Conservation (phyloP, 1,140 invertebrate genomes). For the Aphelinus atriplicis region DNA sequence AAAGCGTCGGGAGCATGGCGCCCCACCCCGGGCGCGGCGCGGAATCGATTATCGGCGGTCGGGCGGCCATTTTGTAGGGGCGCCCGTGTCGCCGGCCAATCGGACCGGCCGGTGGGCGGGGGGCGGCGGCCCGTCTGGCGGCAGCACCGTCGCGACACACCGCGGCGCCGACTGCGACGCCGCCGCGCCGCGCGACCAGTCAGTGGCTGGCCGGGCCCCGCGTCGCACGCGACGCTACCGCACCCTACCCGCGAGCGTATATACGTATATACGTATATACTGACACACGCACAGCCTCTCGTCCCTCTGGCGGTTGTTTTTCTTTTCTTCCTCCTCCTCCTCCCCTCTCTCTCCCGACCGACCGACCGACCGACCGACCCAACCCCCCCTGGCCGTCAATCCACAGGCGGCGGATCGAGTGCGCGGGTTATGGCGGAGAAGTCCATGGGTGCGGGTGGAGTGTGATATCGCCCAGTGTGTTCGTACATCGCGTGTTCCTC, state of each 20-base stretch:
- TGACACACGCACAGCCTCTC: background rate
- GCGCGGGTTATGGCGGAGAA: too few species aligned
- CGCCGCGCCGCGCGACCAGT: conserved; percentile 44
- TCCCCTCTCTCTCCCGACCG: too few species aligned
- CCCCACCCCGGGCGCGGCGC: background rate
- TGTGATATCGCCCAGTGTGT: background rate
- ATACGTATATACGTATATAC: too few species aligned
- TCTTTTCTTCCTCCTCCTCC: too few species aligned
- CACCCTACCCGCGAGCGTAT: too few species aligned
- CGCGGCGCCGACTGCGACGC: too few species aligned
- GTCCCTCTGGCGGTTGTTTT: background rate
- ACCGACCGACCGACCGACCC: too few species aligned
- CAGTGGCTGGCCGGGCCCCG: conserved; percentile 60
- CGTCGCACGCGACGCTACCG: conserved; percentile 38
- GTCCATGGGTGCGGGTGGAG: background rate
- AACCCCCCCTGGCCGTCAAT: too few species aligned
- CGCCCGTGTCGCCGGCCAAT: conserved; percentile 32
- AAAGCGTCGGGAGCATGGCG: background rate
- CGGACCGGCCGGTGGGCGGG: conserved; percentile 29
- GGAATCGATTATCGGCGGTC: conserved; percentile 30
- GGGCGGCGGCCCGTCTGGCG: conserved; percentile 24
- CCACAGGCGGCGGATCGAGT: too few species aligned
- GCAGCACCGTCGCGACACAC: conserved; percentile 4
- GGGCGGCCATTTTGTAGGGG: conserved; percentile 41
- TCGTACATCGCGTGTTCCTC: too few species aligned